These are phyloP conservation scores for Mormoops blainvillei DNA, from an alignment of 2,113 vertebrate species.

Conservation along the genomic window DNA sequence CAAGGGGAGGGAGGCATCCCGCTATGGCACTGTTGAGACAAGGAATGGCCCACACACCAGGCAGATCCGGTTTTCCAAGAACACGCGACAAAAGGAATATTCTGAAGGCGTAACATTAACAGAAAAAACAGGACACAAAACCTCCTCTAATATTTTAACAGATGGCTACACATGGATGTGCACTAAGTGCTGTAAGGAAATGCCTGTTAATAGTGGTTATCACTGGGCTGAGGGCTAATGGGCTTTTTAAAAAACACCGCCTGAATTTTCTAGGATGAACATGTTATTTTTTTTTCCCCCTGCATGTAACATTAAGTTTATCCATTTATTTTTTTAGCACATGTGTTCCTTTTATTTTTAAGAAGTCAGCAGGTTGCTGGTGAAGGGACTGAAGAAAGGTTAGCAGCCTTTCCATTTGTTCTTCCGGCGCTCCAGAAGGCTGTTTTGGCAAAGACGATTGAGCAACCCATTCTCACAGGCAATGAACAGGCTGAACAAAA, in stretches of 20 bases:
- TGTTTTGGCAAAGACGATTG: neutral
- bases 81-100: neutral
- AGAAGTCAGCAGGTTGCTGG: neutral
- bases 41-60: neutral
- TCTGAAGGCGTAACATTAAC: neutral
- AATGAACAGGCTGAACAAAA: neutral
- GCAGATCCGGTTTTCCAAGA: neutral
- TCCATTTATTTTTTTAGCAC: neutral
- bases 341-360: neutral
- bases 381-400: neutral
- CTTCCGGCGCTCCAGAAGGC: neutral
- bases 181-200: neutral
- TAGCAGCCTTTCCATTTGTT: neutral
- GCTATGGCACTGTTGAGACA: no score
- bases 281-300: neutral
- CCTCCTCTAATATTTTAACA: neutral
- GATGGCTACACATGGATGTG: rapidly evolving
- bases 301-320: no score
- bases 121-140: neutral
- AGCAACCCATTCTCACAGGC: neutral
- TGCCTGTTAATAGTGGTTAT: neutral
- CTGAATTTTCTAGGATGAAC: neutral
- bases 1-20: neutral
- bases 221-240: neutral
- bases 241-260: neutral